Percentiles rank a stretch among this genome's conserved stretches.
These are phyloP conservation scores for Lagenorhynchus albirostris DNA, from an alignment of 2,113 vertebrate species.

Conservation along the genomic window DNA sequence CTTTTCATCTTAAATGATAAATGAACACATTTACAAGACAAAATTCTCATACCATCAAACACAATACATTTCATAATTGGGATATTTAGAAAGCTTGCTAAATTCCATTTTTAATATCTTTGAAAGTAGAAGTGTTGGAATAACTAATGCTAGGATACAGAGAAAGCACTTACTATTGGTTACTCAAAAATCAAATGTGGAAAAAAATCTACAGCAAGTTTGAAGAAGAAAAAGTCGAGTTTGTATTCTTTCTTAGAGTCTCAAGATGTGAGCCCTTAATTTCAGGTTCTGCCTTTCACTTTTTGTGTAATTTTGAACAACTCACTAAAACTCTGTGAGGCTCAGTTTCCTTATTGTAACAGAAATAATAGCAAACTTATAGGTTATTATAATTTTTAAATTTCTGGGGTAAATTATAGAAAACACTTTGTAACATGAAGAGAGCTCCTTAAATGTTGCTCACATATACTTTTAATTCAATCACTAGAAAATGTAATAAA, in stretches of 20 bases:
- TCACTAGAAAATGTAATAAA: not conserved
- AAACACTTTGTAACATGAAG: not conserved
- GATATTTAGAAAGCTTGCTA: not conserved
- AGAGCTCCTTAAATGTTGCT: not conserved
- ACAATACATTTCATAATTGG: not conserved
- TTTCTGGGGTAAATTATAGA: not conserved
- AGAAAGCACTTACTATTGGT: not conserved
- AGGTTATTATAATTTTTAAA: constrained; percentile 4
- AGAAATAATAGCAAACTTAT: not conserved
- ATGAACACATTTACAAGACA: not conserved
- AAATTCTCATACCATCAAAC: not conserved
- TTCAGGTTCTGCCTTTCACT: not conserved
- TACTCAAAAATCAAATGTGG: not conserved
- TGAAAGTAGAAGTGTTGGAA: not conserved
- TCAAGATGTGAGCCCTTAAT: not conserved
- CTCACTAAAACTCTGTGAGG: not conserved
- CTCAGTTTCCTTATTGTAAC: not conserved
- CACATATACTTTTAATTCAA: not conserved
- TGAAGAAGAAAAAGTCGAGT: constrained; percentile 14
- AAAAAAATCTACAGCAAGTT: not conserved
- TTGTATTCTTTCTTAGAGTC: not conserved
- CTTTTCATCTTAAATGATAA: not conserved
- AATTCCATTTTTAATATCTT: not conserved
- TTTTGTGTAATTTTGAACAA: constrained; percentile 4
- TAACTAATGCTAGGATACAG: not conserved